These are phyloP conservation scores for Illadopsis cleaveri DNA, from an alignment of 2,113 vertebrate genomes.

Conservation along the genomic window DNA sequence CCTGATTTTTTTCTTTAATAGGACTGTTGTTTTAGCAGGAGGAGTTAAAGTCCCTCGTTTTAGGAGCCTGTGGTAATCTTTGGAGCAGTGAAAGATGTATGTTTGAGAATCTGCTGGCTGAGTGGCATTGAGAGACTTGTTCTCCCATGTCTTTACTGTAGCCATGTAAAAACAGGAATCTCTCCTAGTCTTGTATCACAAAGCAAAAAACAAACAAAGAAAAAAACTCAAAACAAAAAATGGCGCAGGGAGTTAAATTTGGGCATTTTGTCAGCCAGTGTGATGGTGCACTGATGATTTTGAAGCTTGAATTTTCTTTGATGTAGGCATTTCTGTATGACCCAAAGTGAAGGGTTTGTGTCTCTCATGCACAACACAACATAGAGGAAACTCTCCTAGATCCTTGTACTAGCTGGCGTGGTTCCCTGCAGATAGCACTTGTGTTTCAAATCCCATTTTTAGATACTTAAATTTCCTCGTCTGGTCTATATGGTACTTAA, in stretches of 20 bases:
- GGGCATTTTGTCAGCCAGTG: not conserved
- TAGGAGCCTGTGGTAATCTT: not conserved
- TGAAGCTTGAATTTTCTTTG: not conserved
- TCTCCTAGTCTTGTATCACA: not conserved
- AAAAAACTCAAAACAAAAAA: not conserved
- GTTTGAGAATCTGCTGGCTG: not conserved
- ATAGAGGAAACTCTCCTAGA: not conserved
- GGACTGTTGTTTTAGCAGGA: not conserved
- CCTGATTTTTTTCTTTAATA: not conserved
- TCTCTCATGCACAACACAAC: not conserved
- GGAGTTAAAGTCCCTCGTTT: not conserved
- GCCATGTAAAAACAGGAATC: not conserved
- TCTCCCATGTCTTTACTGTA: not conserved
- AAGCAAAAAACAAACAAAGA: not conserved
- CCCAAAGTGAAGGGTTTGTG: not conserved
- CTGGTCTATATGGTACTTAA: not conserved
- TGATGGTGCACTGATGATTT: not conserved
- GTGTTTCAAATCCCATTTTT: not conserved
- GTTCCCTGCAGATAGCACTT: not conserved
- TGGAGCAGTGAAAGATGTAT: not conserved
- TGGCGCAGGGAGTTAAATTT: accelerated
- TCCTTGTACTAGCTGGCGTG: not conserved
- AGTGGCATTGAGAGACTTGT: not conserved
- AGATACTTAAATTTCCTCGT: accelerated
- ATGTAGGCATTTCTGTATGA: not conserved